Evolutionary conservation across 1,140 invertebrate genomes (phyloP), one percentile per base, ranked within the genome.

Genomic region (Ostrea denselamellosa): DNA sequence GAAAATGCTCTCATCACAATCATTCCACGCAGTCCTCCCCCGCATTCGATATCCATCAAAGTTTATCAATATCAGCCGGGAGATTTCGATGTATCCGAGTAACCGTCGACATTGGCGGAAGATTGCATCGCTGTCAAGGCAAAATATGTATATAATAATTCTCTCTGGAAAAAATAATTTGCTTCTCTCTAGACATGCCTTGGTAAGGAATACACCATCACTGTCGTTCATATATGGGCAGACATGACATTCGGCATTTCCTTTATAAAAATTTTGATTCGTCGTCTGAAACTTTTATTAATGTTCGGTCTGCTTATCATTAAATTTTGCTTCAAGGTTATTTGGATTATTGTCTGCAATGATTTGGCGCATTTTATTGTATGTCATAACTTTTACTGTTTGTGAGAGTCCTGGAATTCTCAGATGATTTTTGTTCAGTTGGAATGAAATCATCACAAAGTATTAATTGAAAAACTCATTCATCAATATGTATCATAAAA

Each of bases 1-100:
- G 8, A 28, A 77, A 77, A 71, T n/a, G 12, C 14, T 62, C n/a
- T 62, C 58, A 62, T 62, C 58, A 62, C 58, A 62, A 62, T 62
- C 58, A 62, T 28, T 28, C 12, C 25, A 77, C 25, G 28, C 68
- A 28, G 14, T 14, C 9, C 68, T 77, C 68, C 68, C 68, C 68
- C 68, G 25, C 68, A 77, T 77, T 34, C 25, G 25, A 77, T 77
- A 77, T 77, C 25, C 68, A 77, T 77, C 68, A 77, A 34, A 34
- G 7, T 14, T 17, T 34, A 77, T 77, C 68, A 77, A 34, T 77
- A 25, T 77, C 68, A 28, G 68, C 68, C 68, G 22, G 28, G 25
- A 34, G 68, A 28, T 34, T 22, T 77, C 68, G n/a, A 62, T 62
- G 58, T 62, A 62, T 62, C 68, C 28, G 68, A 77, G 68, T 34